Percentiles rank a stretch among this genome's conserved stretches.
phyloP scores from a whole-genome alignment of 2,888 invertebrate species.

The Nymphalis c-album region DNA sequence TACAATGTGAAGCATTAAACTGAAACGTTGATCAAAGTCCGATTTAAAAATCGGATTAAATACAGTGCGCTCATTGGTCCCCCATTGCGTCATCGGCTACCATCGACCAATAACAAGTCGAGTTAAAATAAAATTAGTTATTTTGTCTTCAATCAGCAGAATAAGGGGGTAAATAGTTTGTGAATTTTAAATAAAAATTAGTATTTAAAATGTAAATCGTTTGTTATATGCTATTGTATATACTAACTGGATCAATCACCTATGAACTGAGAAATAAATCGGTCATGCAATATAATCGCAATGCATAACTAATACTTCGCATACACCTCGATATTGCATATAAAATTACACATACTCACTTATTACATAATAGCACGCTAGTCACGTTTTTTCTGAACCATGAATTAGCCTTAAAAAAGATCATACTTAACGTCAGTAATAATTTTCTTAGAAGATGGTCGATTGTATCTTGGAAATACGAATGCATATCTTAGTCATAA shows the following conservation, averaged over 20 bases:
- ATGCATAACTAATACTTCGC: conserved; percentile 46
- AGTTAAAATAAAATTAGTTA: too few species aligned
- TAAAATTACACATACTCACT: conserved; percentile 33
- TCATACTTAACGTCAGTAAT: conserved; percentile 27
- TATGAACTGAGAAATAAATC: conserved; percentile 60
- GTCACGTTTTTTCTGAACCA: conserved; percentile 36
- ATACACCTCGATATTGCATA: conserved; percentile 31
- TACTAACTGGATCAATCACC: conserved; percentile 57
- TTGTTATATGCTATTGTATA: conserved; percentile 31
- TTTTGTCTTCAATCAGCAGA: too few species aligned
- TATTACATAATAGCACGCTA: conserved; percentile 31
- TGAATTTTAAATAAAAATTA: not conserved
- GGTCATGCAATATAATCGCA: conserved; percentile 53
- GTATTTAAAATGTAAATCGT: not conserved
- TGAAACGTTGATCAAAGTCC: too few species aligned
- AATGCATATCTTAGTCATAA: conserved; percentile 2
- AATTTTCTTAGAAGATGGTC: conserved; percentile 27
- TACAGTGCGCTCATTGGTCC: too few species aligned
- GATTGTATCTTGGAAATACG: conserved; percentile 24
- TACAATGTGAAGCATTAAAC: too few species aligned
- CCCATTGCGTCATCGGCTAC: too few species aligned
- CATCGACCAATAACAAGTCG: too few species aligned
- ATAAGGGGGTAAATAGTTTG: too few species aligned
- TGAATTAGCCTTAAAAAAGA: conserved; percentile 29
- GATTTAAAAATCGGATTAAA: too few species aligned